These are phyloP conservation scores for Polypterus bichir DNA, from an alignment of 2,113 vertebrate species.

Conservation along the genomic window DNA sequence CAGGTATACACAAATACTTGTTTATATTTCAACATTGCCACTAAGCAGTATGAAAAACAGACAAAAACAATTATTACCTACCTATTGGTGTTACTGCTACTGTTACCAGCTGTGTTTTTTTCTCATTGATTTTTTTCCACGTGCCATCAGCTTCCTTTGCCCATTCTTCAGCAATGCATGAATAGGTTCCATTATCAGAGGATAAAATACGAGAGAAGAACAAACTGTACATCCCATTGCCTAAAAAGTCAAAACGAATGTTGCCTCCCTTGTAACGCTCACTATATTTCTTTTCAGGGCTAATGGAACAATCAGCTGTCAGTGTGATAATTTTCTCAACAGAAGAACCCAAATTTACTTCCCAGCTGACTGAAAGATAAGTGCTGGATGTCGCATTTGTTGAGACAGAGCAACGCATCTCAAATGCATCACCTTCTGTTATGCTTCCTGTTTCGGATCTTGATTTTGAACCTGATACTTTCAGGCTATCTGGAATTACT, in stretches of 20 bases:
- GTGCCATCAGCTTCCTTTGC: constrained; percentile 50
- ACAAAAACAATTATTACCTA: constrained; percentile 36
- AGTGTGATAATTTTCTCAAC: constrained; percentile 54
- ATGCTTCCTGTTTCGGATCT: constrained; percentile 28
- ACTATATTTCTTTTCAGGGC: constrained; percentile 38
- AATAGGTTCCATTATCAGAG: constrained; percentile 57
- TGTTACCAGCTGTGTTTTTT: constrained; percentile 50
- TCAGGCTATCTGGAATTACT: constrained; percentile 75
- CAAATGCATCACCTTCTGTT: constrained; percentile 64
- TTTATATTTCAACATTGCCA: too few species aligned
- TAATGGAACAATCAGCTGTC: constrained; percentile 61
- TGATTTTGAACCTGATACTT: constrained; percentile 37
- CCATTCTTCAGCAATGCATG: constrained; percentile 73
- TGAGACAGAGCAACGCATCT: constrained; percentile 58
- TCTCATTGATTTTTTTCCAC: constrained; percentile 78
- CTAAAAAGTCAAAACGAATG: constrained; percentile 57
- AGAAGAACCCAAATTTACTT: constrained; percentile 35
- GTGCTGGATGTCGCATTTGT: constrained; percentile 53
- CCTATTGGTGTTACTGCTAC: constrained; percentile 63
- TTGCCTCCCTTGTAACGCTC: constrained; percentile 60
- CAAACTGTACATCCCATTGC: constrained; percentile 49
- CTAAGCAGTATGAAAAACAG: too few species aligned
- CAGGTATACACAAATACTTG: too few species aligned
- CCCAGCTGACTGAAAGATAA: constrained; percentile 76
- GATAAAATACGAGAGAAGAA: constrained; percentile 49